phyloP scores from a whole-genome alignment of 2,888 invertebrate species.

The Tanypteryx hageni region DNA sequence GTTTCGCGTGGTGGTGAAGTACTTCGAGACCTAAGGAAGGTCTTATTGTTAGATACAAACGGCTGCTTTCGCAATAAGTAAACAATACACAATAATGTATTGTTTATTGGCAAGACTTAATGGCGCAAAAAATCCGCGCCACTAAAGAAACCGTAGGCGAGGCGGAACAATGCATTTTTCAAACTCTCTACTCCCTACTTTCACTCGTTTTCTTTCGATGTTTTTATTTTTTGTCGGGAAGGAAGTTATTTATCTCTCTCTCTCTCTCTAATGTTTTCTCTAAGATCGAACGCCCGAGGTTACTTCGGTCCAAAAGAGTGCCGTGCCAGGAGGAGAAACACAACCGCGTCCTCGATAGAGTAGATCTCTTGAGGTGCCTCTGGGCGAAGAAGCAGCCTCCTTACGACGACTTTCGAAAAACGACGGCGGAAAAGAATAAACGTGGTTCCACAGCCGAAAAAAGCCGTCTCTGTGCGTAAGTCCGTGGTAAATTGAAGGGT shows the following conservation, averaged over 20 bases:
- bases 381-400: slow-evolving; percentile 13
- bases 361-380: background rate
- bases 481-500: background rate
- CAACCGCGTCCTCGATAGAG: background rate
- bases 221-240: background rate
- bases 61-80: no score
- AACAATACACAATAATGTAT: no score
- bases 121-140: background rate
- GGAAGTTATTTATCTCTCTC: background rate
- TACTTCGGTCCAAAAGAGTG: no score
- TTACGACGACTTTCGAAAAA: background rate
- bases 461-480: background rate
- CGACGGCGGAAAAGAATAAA: no score
- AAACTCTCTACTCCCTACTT: background rate
- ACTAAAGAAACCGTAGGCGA: background rate
- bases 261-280: slow-evolving; percentile 12
- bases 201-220: background rate
- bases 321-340: no score
- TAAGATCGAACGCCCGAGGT: background rate
- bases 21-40: no score
- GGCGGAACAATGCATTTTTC: slow-evolving; percentile 6
- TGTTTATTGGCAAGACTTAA: no score
- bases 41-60: no score
- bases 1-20: no score
- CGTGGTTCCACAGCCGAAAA: background rate